Conservation (phyloP, 2,888 invertebrate genomes). For the Cataglyphis albicans region DNA sequence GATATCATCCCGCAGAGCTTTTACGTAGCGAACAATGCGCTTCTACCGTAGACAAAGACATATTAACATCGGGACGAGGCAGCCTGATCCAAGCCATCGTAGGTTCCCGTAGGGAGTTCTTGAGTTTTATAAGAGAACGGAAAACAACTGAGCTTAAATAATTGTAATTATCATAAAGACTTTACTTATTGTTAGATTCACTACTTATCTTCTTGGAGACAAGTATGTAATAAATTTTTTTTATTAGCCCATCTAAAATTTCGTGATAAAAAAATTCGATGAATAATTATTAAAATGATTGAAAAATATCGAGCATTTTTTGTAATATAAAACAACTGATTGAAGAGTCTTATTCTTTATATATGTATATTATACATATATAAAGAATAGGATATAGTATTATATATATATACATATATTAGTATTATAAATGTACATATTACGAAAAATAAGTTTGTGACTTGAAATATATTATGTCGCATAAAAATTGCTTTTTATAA, state of each 20-base stretch:
- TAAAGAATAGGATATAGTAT: too few species aligned
- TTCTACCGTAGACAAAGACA: slow-evolving; percentile 62
- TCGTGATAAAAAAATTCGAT: too few species aligned
- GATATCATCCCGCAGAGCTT: slow-evolving; percentile 69
- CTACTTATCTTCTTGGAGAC: neutral
- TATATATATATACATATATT: neutral
- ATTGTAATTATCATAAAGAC: neutral
- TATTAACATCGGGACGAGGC: slow-evolving; percentile 61
- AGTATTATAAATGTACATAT: neutral
- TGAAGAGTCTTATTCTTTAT: neutral
- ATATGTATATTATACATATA: neutral
- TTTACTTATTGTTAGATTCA: neutral
- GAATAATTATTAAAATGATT: neutral
- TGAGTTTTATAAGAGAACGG: neutral
- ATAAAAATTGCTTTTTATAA: neutral
- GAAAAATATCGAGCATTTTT: neutral
- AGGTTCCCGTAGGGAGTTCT: neutral
- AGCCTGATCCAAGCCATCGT: neutral
- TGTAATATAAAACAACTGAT: neutral
- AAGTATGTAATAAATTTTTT: slow-evolving; percentile 13
- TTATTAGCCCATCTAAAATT: neutral
- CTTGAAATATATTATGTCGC: neutral
- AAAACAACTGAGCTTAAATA: neutral
- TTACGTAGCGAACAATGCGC: slow-evolving; percentile 72
- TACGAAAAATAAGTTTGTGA: neutral